Evolutionary conservation across 2,113 vertebrate genomes (phyloP).

Genomic region (Neofelis nebulosa): DNA sequence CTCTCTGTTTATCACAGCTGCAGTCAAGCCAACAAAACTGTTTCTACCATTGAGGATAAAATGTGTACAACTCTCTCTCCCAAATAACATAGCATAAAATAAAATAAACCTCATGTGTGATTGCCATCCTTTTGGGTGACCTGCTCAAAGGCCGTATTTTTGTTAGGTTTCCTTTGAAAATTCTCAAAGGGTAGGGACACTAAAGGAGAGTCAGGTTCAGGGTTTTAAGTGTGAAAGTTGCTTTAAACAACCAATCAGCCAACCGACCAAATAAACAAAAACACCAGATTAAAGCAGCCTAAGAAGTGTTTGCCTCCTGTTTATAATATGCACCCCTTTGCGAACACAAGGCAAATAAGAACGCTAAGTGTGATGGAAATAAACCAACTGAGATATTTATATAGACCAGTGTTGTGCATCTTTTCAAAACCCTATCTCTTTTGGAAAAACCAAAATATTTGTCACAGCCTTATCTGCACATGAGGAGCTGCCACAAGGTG

Average conservation of each 20-base stretch:
- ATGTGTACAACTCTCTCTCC: constrained; percentile 36
- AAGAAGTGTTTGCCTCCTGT: background rate
- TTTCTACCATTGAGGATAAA: constrained; percentile 53
- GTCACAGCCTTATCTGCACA: background rate
- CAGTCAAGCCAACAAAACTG: constrained; percentile 69
- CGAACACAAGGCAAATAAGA: background rate
- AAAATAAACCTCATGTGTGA: background rate
- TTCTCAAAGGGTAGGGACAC: background rate
- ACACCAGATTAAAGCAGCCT: constrained; percentile 21
- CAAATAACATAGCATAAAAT: constrained; percentile 38
- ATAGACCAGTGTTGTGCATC: background rate
- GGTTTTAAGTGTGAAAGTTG: constrained; percentile 26
- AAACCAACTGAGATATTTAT: constrained; percentile 11
- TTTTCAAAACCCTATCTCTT: background rate
- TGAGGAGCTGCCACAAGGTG: background rate
- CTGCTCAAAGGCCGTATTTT: background rate
- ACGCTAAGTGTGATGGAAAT: background rate
- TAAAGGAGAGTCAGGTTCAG: constrained; percentile 5
- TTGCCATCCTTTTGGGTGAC: background rate
- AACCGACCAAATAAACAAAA: constrained; percentile 36
- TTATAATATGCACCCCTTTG: background rate
- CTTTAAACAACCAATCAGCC: background rate
- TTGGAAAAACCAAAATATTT: constrained; percentile 29
- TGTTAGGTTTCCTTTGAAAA: constrained; percentile 15
- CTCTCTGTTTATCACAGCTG: constrained; percentile 75